Percentiles rank a stretch among this genome's conserved stretches.
phyloP scores from a whole-genome alignment of 2,113 vertebrate genomes.

The Nasalis larvatus region DNA sequence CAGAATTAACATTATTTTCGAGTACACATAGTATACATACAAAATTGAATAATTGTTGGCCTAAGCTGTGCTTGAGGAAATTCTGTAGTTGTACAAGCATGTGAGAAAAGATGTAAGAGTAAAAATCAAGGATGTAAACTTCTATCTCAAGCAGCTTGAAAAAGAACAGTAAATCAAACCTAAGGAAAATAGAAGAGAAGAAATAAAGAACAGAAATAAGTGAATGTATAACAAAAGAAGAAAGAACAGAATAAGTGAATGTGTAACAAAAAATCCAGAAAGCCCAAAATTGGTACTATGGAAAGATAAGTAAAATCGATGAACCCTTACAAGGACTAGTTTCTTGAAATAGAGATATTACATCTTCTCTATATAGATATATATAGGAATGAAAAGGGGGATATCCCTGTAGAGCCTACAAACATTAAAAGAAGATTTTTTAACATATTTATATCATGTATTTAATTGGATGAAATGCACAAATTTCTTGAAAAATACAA shows the following conservation, averaged over 20 bases:
- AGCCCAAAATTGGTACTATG: background rate
- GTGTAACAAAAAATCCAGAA: background rate
- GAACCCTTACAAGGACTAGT: background rate
- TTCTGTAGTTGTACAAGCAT: background rate
- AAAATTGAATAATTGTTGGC: background rate
- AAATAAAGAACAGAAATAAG: background rate
- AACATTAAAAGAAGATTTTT: background rate
- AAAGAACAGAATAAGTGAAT: background rate
- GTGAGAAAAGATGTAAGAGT: background rate
- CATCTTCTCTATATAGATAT: too few species aligned
- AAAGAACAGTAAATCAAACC: background rate
- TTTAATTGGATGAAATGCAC: background rate
- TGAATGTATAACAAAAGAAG: background rate
- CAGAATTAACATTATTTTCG: background rate
- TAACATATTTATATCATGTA: background rate
- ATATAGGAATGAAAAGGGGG: background rate
- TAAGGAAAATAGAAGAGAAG: background rate
- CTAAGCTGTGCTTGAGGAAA: background rate
- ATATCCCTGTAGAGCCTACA: background rate
- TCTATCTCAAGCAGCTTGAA: background rate
- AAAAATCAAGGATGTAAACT: background rate
- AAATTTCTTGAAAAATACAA: background rate
- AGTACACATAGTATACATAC: background rate
- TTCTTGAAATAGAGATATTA: background rate
- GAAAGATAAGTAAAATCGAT: background rate